phyloP scores from a whole-genome alignment of 2,888 invertebrate genomes.

The Linnaemya tessellans region DNA sequence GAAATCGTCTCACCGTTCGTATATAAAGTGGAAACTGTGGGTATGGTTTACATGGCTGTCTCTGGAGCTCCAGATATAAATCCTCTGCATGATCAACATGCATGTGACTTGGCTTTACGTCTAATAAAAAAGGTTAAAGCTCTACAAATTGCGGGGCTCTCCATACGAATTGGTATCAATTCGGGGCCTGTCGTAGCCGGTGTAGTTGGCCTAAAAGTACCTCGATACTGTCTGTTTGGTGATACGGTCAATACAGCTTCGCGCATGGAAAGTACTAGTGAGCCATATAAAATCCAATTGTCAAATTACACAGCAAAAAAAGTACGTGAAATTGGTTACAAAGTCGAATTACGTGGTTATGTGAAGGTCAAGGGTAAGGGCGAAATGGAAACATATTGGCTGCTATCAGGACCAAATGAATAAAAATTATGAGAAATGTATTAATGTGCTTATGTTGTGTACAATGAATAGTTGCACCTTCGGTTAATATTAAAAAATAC shows the following conservation, averaged over 20 bases:
- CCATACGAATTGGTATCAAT: constrained; percentile 88
- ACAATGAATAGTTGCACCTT: neutral
- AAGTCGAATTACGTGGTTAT: constrained; percentile 88
- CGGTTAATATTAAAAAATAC: neutral
- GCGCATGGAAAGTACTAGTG: constrained; percentile 90
- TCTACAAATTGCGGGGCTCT: constrained; percentile 86
- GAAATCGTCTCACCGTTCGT: constrained; percentile 92
- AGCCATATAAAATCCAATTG: constrained; percentile 90
- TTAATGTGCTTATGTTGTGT: neutral
- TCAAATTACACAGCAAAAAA: constrained; percentile 88
- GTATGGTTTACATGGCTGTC: constrained; percentile 95
- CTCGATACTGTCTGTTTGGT: constrained; percentile 94
- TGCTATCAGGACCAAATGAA: constrained; percentile 85
- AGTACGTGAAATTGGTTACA: constrained; percentile 87
- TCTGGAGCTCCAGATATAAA: constrained; percentile 93
- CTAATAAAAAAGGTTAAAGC: constrained; percentile 88
- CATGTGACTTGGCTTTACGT: constrained; percentile 91
- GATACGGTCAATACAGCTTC: constrained; percentile 96
- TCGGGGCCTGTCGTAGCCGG: constrained; percentile 95
- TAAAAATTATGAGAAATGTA: neutral
- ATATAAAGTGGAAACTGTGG: constrained; percentile 97
- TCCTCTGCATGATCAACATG: constrained; percentile 89
- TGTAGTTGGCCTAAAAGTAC: constrained; percentile 90
- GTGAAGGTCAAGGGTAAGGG: constrained; percentile 95
- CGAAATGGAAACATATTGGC: constrained; percentile 93